Conservation (phyloP, 2,797 vertebrate genomes). For the Sebastiscus tertius region DNA sequence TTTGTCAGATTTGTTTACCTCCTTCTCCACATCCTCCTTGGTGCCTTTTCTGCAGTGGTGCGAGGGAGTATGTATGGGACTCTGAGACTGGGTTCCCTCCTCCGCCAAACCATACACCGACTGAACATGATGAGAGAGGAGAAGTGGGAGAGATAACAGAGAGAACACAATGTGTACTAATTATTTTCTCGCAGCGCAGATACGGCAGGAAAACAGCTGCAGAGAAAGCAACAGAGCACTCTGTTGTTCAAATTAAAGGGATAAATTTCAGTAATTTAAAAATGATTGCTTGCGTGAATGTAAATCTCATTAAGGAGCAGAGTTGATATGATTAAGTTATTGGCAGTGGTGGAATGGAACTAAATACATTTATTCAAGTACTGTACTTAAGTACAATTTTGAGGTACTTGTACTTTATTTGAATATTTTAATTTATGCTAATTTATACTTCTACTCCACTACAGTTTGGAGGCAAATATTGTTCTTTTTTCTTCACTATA, state of each 20-base stretch:
- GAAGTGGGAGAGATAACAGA: not conserved
- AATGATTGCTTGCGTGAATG: not conserved
- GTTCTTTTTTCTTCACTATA: too few relatives aligned
- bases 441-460: too few relatives aligned
- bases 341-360: too few relatives aligned
- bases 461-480: too few relatives aligned
- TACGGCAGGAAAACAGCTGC: not conserved
- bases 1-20: constrained; percentile 77
- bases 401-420: too few relatives aligned
- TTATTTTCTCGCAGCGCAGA: not conserved
- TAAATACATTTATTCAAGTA: too few relatives aligned
- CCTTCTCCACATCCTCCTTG: constrained; percentile 94
- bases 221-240: not conserved
- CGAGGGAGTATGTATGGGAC: constrained; percentile 89
- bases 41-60: constrained; percentile 92
- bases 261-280: not conserved
- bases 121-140: constrained; percentile 68
- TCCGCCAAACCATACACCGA: constrained; percentile 95
- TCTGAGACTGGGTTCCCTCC: constrained; percentile 90
- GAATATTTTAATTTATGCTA: too few relatives aligned
- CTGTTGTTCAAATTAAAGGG: not conserved
- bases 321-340: not conserved
- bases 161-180: not conserved
- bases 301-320: not conserved
- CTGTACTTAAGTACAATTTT: too few relatives aligned